Percentiles rank a stretch among this genome's conserved stretches.
These are phyloP conservation scores for Andrena praecox DNA, from an alignment of 2,888 invertebrate species.

Conservation along the genomic window DNA sequence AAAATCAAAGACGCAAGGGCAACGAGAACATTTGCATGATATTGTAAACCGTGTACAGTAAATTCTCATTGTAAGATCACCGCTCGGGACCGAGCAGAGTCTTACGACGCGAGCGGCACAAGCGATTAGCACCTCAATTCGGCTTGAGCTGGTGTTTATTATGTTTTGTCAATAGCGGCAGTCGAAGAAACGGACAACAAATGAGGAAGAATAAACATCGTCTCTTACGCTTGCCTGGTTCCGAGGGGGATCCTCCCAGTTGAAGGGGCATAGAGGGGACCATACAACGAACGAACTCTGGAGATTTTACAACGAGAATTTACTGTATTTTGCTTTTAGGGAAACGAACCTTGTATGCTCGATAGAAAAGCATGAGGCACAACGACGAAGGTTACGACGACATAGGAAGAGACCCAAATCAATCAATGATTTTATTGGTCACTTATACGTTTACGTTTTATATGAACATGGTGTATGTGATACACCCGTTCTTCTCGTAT, in stretches of 20 bases:
- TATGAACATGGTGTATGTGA: neutral
- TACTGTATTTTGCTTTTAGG: neutral
- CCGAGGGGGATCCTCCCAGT: no score
- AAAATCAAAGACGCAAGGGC: slow-evolving; percentile 31
- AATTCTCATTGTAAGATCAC: no score
- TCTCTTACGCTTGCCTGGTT: no score
- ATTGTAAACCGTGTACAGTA: slow-evolving; percentile 4
- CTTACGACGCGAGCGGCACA: no score
- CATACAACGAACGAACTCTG: no score
- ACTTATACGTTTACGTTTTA: neutral
- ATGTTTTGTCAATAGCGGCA: no score
- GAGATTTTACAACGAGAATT: neutral
- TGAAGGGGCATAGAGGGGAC: no score
- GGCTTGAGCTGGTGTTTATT: no score
- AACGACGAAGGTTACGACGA: slow-evolving; percentile 11
- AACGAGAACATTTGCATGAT: neutral
- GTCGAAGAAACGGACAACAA: no score
- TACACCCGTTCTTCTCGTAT: slow-evolving; percentile 1
- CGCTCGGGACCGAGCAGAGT: neutral
- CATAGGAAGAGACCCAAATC: slow-evolving; percentile 1
- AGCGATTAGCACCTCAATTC: no score
- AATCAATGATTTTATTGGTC: neutral
- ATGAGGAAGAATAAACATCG: no score
- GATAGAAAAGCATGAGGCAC: slow-evolving; percentile 12
- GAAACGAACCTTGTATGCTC: slow-evolving; percentile 26